Percentiles rank a stretch among this genome's conserved stretches.
Conservation (phyloP, 2,113 vertebrate genomes). For the Genyomyrus donnyi region DNA sequence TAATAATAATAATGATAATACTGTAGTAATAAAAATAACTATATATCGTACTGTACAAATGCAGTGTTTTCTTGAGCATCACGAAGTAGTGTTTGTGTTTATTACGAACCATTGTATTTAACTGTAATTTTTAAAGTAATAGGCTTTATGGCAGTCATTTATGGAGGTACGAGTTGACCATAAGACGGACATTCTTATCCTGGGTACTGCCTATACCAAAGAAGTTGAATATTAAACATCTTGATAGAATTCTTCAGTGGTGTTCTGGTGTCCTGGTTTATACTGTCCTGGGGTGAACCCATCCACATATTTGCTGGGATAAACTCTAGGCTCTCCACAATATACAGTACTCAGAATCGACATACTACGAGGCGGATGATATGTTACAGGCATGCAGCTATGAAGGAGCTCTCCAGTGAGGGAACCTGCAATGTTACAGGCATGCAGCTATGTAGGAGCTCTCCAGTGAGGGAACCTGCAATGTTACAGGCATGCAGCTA, state of each 20-base stretch:
- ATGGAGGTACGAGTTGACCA: not conserved
- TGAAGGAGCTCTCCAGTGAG: not conserved
- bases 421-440: not conserved
- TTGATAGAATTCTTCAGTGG: not conserved
- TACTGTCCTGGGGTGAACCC: not conserved
- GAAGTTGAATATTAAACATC: not conserved
- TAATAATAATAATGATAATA: too few relatives aligned
- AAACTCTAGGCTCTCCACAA: not conserved
- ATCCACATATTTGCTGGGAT: not conserved
- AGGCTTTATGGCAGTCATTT: not conserved
- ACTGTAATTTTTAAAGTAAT: not conserved
- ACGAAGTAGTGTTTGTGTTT: too few relatives aligned
- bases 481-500: not conserved
- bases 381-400: not conserved
- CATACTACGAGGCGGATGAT: not conserved
- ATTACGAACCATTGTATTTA: not conserved
- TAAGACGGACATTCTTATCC: not conserved
- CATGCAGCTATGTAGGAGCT: not conserved
- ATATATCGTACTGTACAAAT: too few relatives aligned
- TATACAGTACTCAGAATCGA: not conserved
- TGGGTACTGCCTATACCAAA: not conserved
- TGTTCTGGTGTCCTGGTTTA: not conserved
- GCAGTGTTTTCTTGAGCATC: not conserved
- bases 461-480: not conserved
- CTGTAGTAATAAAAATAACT: too few relatives aligned